phyloP scores from a whole-genome alignment of 2,888 invertebrate species.

The Drosophila emarginata region DNA sequence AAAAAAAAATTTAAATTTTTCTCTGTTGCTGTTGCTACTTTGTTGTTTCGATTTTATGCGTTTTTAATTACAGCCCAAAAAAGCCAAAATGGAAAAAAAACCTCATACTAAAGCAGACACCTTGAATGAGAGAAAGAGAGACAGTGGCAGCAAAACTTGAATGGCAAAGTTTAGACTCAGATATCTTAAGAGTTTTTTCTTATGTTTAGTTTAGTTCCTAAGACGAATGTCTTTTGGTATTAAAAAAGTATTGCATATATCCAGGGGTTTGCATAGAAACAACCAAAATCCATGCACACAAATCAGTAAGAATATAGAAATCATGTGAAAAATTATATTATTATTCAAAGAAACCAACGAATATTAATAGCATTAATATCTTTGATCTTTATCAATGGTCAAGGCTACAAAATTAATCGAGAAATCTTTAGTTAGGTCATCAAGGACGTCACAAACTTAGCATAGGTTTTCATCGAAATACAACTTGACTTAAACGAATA shows the following conservation, averaged over 20 bases:
- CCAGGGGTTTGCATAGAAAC: neutral
- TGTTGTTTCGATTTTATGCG: slow-evolving; percentile 55
- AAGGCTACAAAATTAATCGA: too few relatives aligned
- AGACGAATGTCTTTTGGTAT: neutral
- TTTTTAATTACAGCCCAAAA: slow-evolving; percentile 57
- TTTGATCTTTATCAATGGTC: too few relatives aligned
- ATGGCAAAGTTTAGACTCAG: neutral
- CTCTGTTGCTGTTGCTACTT: slow-evolving; percentile 42
- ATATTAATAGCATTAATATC: too few relatives aligned
- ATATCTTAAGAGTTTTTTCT: neutral
- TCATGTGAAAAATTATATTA: too few relatives aligned
- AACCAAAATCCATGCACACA: too few relatives aligned
- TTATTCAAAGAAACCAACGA: too few relatives aligned
- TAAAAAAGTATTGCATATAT: neutral
- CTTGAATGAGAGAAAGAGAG: slow-evolving; percentile 11
- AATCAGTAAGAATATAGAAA: too few relatives aligned
- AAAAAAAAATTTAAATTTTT: slow-evolving; percentile 33
- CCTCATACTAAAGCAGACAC: slow-evolving; percentile 4
- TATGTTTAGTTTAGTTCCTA: neutral
- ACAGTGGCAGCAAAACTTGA: neutral
- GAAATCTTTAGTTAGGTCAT: too few relatives aligned
- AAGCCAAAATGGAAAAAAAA: neutral
- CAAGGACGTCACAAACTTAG: too few relatives aligned
- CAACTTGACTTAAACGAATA: too few relatives aligned
- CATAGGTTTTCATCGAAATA: too few relatives aligned